Conservation (phyloP, 30 jellyfish, hydroid and myxozoan species). For the Pelagia noctiluca region DNA sequence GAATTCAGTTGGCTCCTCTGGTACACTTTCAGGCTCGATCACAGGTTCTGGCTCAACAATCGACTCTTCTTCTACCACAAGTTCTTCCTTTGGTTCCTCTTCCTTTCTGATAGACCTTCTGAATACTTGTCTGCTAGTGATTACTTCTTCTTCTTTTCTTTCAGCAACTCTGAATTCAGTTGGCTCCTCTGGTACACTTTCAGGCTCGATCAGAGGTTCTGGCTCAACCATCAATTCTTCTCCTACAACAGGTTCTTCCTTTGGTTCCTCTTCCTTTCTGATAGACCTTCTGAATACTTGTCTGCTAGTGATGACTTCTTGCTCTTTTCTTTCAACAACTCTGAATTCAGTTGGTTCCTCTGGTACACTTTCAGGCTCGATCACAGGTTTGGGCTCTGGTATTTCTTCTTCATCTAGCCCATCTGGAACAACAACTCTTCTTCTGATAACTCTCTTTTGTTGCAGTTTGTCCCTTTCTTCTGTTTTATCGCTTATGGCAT, state of each 20-base stretch:
- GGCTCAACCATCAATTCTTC: too few relatives aligned
- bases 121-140: too few relatives aligned
- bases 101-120: too few relatives aligned
- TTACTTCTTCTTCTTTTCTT: too few relatives aligned
- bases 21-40: too few relatives aligned
- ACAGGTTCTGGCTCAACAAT: too few relatives aligned
- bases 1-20: too few relatives aligned
- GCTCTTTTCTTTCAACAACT: constrained; percentile 8
- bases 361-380: background rate
- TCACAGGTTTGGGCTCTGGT: constrained; percentile 51
- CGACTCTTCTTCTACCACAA: too few relatives aligned
- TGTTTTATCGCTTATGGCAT: constrained; percentile 23
- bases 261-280: background rate
- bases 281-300: constrained; percentile 39
- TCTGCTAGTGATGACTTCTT: constrained; percentile 27
- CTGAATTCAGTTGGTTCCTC: background rate
- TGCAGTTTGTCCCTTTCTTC: background rate
- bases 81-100: too few relatives aligned
- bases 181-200: too few relatives aligned
- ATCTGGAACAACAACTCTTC: constrained; percentile 3
- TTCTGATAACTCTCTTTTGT: background rate
- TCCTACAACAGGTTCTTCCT: background rate
- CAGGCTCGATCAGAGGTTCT: too few relatives aligned
- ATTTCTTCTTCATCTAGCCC: constrained; percentile 58
- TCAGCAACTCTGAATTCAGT: too few relatives aligned